These are phyloP conservation scores for Cryptoleucopteryx plumbea DNA, from an alignment of 2,113 vertebrate genomes.

Conservation along the genomic window DNA sequence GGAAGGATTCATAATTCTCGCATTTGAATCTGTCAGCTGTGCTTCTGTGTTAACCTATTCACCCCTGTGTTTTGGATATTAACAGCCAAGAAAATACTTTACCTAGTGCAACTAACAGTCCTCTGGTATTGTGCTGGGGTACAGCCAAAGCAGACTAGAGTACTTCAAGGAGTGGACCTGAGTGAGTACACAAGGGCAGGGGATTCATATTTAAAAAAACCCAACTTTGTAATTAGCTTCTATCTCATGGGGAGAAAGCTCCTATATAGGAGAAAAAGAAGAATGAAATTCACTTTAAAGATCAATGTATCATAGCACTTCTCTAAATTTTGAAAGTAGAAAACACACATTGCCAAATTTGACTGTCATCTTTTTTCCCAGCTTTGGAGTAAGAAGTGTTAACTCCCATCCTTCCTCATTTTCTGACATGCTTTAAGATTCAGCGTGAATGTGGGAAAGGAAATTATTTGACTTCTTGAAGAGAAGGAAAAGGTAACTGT, in stretches of 20 bases:
- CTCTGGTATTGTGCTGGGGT: neutral
- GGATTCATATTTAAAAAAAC: neutral
- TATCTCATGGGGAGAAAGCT: neutral
- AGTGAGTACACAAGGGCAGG: neutral
- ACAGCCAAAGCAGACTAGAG: neutral
- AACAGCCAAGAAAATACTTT: neutral
- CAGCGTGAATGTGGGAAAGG: neutral
- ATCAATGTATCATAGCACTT: neutral
- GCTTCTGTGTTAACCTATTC: neutral
- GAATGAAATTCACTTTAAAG: neutral
- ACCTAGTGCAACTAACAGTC: neutral
- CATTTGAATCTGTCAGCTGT: neutral
- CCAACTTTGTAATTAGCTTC: neutral
- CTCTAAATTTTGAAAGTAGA: neutral
- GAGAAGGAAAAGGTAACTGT: neutral
- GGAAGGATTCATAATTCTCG: neutral
- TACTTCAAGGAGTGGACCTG: too few species aligned
- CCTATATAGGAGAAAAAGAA: neutral
- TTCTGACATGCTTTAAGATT: neutral
- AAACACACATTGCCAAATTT: neutral
- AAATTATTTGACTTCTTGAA: neutral
- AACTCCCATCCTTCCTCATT: neutral
- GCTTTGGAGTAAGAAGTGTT: neutral
- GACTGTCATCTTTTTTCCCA: neutral
- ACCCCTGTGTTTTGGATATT: neutral